A percentile compares a stretch with the other conserved stretches of the same genome.
These are phyloP conservation scores for Chironomus striatipennis DNA, from an alignment of 1,140 invertebrate genomes.

Conservation along the genomic window DNA sequence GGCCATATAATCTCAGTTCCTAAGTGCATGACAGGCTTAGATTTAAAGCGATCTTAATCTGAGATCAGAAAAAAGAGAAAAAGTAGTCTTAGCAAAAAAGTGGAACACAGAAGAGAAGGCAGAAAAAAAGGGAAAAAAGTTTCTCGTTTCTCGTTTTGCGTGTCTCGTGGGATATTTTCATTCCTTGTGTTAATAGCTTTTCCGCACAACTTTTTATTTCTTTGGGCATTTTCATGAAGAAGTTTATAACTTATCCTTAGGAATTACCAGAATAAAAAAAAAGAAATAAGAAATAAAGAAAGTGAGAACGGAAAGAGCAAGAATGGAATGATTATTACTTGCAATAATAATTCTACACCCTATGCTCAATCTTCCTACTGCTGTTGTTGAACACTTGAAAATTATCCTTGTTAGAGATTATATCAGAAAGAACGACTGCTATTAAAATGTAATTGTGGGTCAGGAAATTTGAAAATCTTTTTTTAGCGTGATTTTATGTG, in stretches of 20 bases:
- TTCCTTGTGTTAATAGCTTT: background rate
- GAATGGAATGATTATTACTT: constrained; percentile 2
- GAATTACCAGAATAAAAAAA: background rate
- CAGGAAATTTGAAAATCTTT: background rate
- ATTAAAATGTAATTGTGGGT: constrained; percentile 8
- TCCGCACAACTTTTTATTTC: background rate
- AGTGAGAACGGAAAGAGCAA: background rate
- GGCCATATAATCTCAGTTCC: background rate
- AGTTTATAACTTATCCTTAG: constrained; percentile 13
- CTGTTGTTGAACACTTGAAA: background rate
- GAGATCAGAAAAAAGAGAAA: background rate
- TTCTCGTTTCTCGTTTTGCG: background rate
- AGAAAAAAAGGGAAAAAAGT: background rate
- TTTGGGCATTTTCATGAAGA: background rate
- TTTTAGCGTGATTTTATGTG: too few species aligned
- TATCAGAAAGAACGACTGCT: background rate
- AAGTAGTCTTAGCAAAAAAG: background rate
- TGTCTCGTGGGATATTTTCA: constrained; percentile 11
- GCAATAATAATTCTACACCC: background rate
- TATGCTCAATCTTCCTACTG: background rate
- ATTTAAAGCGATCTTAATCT: constrained; percentile 13
- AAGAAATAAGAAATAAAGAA: background rate
- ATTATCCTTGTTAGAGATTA: constrained; percentile 14
- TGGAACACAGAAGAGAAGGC: background rate
- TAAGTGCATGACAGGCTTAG: constrained; percentile 6